phyloP scores from a whole-genome alignment of 2,888 invertebrate genomes.

The Oligia fasciuncula region DNA sequence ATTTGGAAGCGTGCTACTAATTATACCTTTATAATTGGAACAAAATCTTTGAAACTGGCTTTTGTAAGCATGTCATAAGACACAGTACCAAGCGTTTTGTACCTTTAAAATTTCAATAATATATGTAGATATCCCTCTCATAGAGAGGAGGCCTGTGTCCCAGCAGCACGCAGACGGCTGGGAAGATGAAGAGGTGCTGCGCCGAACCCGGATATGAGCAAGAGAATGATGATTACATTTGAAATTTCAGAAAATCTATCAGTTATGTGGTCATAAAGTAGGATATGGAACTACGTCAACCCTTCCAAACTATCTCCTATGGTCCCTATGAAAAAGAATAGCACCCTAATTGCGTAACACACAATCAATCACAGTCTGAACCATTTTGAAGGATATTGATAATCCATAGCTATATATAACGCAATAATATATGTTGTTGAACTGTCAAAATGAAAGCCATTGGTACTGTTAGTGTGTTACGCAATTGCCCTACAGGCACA shows the following conservation, averaged over 20 bases:
- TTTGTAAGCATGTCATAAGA: neutral
- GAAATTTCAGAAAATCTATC: neutral
- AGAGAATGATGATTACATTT: neutral
- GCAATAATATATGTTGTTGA: neutral
- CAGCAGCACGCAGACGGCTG: neutral
- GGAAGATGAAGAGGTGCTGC: neutral
- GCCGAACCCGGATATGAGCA: neutral
- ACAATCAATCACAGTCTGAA: neutral
- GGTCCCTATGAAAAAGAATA: too few species aligned
- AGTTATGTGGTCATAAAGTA: neutral
- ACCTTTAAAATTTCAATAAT: too few species aligned
- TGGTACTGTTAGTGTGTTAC: neutral
- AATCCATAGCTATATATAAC: neutral
- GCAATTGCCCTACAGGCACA: neutral
- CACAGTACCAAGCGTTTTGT: neutral
- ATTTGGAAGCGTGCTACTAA: slow-evolving; percentile 49
- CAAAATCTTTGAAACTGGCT: neutral
- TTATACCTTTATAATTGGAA: slow-evolving; percentile 20
- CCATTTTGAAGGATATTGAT: neutral
- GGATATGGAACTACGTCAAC: neutral
- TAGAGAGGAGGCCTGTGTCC: too few species aligned
- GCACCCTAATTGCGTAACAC: too few species aligned
- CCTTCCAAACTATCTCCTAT: neutral
- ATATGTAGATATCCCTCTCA: too few species aligned
- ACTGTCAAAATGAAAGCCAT: neutral